Percentiles rank a stretch among this genome's conserved stretches.
Conservation (phyloP, 2,113 vertebrate species). For the Mormoops blainvillei region DNA sequence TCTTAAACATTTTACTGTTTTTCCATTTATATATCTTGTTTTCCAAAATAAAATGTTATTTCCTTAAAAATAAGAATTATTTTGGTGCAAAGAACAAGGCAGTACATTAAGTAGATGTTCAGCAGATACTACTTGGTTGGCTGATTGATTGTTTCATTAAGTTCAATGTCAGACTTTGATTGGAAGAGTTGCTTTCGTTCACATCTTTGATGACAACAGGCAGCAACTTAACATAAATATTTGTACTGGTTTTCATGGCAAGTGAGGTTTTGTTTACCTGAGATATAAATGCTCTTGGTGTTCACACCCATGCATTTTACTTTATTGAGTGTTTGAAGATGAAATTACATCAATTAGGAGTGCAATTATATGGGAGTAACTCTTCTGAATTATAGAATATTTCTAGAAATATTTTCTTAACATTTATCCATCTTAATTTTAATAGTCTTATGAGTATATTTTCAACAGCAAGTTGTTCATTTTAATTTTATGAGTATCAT, state of each 20-base stretch:
- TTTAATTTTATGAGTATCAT: slow-evolving; percentile 44
- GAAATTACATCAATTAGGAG: slow-evolving; percentile 37
- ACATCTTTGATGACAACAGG: neutral
- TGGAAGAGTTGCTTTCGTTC: neutral
- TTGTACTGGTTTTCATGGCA: neutral
- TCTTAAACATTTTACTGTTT: neutral
- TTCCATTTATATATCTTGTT: neutral
- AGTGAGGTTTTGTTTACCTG: neutral
- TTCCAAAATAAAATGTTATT: neutral
- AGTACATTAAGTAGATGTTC: neutral
- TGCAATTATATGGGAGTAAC: neutral
- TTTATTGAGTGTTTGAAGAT: neutral
- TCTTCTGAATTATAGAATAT: neutral
- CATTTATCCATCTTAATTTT: slow-evolving; percentile 37
- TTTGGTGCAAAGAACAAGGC: neutral
- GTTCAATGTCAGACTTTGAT: slow-evolving; percentile 14
- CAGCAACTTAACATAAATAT: slow-evolving; percentile 18
- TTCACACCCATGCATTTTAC: neutral
- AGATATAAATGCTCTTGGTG: neutral
- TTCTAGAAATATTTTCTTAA: slow-evolving; percentile 23
- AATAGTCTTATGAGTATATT: neutral
- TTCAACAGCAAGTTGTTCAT: slow-evolving; percentile 14
- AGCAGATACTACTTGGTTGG: neutral
- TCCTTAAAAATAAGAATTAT: neutral
- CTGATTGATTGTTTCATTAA: slow-evolving; percentile 27